Conservation (phyloP, 2,888 invertebrate species). For the Theristus sp. region DNA sequence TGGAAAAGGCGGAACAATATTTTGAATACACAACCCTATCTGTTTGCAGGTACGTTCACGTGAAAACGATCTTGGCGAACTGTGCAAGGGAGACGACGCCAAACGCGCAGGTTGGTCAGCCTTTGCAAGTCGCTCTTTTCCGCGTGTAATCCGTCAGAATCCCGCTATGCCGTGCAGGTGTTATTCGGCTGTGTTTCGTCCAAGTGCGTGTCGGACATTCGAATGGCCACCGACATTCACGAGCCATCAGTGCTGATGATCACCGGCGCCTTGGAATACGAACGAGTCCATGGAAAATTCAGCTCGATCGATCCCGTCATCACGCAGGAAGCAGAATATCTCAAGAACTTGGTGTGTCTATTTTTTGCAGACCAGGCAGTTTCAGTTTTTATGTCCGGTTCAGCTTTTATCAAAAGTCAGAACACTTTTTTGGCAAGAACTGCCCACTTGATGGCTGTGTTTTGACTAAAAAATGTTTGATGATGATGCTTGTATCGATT, state of each 20-base stretch:
- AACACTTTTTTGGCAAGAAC: not conserved
- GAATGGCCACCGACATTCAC: conserved; percentile 35
- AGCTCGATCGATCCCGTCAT: conserved; percentile 81
- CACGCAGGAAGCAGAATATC: conserved; percentile 45
- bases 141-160: too few relatives aligned
- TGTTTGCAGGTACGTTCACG: conserved; percentile 62
- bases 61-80: conserved; percentile 47
- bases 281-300: conserved; percentile 56
- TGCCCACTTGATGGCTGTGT: not conserved
- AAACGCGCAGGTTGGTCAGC: not conserved
- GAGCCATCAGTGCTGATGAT: conserved; percentile 48
- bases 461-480: too few relatives aligned
- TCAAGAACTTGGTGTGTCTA: not conserved
- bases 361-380: too few relatives aligned
- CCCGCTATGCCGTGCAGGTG: conserved; percentile 36
- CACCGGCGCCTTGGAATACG: conserved; percentile 78
- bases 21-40: too few relatives aligned
- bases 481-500: too few relatives aligned
- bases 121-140: too few relatives aligned
- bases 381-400: not conserved
- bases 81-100: not conserved
- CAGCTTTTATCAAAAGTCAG: not conserved
- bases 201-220: conserved; percentile 76
- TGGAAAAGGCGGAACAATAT: too few relatives aligned
- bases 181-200: conserved; percentile 75